These are phyloP conservation scores for Ptyas mucosa DNA, from an alignment of 2,113 vertebrate species.

Conservation along the genomic window DNA sequence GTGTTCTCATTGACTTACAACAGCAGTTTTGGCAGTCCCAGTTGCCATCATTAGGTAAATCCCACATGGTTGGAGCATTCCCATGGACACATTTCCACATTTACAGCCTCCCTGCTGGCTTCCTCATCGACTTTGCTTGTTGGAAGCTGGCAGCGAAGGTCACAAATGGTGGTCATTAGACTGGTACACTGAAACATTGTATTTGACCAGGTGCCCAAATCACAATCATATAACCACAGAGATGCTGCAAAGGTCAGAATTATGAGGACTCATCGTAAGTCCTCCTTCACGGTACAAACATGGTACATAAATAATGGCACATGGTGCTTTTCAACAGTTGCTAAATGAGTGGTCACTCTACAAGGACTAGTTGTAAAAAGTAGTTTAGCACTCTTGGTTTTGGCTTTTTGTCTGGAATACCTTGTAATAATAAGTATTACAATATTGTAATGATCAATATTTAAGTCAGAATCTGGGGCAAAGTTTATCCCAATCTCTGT, in stretches of 20 bases:
- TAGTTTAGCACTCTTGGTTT: no score
- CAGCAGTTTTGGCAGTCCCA: not conserved
- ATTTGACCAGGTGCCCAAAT: not conserved
- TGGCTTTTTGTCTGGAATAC: no score
- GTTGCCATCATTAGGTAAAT: not conserved
- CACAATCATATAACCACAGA: not conserved
- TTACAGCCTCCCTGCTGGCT: not conserved
- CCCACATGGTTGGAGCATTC: not conserved
- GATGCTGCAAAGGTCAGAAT: not conserved
- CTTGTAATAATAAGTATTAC: no score
- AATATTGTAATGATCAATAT: no score
- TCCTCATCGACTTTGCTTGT: not conserved
- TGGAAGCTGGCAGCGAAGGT: not conserved
- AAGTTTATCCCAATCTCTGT: no score
- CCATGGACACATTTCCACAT: not conserved
- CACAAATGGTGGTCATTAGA: not conserved
- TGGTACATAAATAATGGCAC: no score
- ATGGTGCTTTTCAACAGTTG: no score
- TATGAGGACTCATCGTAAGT: not conserved
- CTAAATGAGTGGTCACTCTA: no score
- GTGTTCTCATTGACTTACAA: not conserved
- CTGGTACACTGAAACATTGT: not conserved
- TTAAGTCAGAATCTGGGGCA: no score
- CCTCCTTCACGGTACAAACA: no score
- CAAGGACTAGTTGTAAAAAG: no score